Percentiles rank a stretch among this genome's conserved stretches.
phyloP scores from a whole-genome alignment of 64 coral and sea anemone species.

The Pocillopora verrucosa region DNA sequence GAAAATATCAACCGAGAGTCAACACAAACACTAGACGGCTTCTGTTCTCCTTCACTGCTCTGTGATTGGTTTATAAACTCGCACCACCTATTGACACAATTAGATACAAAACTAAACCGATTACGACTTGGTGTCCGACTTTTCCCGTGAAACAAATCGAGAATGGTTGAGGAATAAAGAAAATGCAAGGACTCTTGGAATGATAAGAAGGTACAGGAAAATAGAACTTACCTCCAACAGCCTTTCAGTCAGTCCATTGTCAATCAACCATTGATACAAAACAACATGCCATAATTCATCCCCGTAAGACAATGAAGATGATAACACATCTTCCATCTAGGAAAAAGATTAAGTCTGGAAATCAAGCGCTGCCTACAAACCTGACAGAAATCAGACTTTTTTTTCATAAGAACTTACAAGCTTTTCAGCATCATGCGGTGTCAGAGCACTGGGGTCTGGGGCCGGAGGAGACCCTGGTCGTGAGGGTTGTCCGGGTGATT shows the following conservation, averaged over 20 bases:
- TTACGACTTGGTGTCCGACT: no score
- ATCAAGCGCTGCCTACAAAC: not conserved
- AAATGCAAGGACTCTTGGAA: no score
- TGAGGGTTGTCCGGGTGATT: constrained; percentile 73
- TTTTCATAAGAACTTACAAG: constrained; percentile 46
- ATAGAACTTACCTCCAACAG: constrained; percentile 67
- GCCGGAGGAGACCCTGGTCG: constrained; percentile 83
- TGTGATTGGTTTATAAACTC: no score
- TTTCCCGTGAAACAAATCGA: no score
- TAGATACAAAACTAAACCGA: no score
- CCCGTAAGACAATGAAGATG: constrained; percentile 62
- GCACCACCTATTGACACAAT: no score
- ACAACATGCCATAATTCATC: constrained; percentile 92
- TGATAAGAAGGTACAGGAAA: not conserved
- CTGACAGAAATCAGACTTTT: not conserved
- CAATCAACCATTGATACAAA: constrained; percentile 94
- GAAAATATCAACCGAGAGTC: no score
- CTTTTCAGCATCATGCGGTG: constrained; percentile 68
- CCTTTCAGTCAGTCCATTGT: constrained; percentile 85
- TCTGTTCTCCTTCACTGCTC: no score
- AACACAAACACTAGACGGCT: no score
- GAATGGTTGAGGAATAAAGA: no score
- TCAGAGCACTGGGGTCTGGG: constrained; percentile 87
- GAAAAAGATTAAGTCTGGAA: not conserved
- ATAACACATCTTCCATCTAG: constrained; percentile 85